Conservation (phyloP, 1,140 invertebrate species). For the Helicoverpa zea region DNA sequence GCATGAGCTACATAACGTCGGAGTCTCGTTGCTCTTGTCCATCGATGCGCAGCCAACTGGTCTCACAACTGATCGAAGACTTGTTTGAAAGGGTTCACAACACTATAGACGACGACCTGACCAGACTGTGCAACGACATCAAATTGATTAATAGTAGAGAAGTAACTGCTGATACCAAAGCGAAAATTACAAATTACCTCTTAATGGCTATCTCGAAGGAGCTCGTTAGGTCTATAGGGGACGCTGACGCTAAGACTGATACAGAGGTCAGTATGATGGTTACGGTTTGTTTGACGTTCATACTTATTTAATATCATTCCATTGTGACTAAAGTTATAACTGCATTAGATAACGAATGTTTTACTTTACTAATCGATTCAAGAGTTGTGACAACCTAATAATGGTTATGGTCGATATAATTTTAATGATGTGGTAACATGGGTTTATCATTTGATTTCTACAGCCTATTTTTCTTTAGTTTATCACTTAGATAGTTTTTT, state of each 20-base stretch:
- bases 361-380: slow-evolving; percentile 62
- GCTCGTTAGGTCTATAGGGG: slow-evolving; percentile 82
- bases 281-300: slow-evolving; percentile 35
- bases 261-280: slow-evolving; percentile 80
- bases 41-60: slow-evolving; percentile 80
- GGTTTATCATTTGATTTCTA: slow-evolving; percentile 5
- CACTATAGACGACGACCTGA: slow-evolving; percentile 76
- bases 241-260: slow-evolving; percentile 83
- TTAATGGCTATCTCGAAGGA: slow-evolving; percentile 85
- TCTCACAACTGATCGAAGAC: slow-evolving; percentile 81
- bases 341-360: slow-evolving; percentile 63
- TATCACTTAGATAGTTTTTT: not conserved
- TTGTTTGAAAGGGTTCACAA: slow-evolving; percentile 81
- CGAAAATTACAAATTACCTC: slow-evolving; percentile 84
- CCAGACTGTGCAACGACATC: slow-evolving; percentile 76
- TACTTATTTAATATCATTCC: slow-evolving; percentile 46
- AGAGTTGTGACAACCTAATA: slow-evolving; percentile 58
- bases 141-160: slow-evolving; percentile 67
- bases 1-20: slow-evolving; percentile 80
- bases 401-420: slow-evolving; percentile 61
- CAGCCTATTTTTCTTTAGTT: not conserved
- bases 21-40: slow-evolving; percentile 80
- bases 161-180: slow-evolving; percentile 77
- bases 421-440: slow-evolving; percentile 49
- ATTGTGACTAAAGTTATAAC: slow-evolving; percentile 78